These are phyloP conservation scores for Myripristis jacobus DNA, from an alignment of 2,797 vertebrate genomes.

Conservation along the genomic window DNA sequence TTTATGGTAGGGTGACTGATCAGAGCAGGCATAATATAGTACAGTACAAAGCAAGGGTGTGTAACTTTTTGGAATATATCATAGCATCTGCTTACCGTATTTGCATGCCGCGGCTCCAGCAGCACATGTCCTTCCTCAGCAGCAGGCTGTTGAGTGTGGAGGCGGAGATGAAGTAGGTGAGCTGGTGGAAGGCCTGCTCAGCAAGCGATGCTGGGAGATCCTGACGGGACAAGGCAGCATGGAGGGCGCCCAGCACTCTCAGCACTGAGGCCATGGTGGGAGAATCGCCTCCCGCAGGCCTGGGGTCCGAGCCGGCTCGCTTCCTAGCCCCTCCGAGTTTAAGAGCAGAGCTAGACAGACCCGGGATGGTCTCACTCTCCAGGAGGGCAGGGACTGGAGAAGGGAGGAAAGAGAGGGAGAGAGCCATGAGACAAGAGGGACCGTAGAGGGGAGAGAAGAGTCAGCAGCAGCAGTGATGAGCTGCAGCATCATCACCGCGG, in stretches of 20 bases:
- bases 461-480: neutral
- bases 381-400: constrained; percentile 82
- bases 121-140: constrained; percentile 85
- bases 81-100: constrained; percentile 77
- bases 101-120: constrained; percentile 85
- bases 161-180: constrained; percentile 80
- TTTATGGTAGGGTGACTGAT: too few species aligned
- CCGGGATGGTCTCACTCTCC: constrained; percentile 85
- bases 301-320: constrained; percentile 73
- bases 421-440: neutral
- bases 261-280: constrained; percentile 80
- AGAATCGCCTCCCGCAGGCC: constrained; percentile 32
- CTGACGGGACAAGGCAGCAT: constrained; percentile 67
- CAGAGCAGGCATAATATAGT: too few species aligned
- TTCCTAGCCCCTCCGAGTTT: constrained; percentile 64
- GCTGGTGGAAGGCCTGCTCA: constrained; percentile 83
- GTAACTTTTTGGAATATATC: too few species aligned
- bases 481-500: neutral
- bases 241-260: constrained; percentile 78
- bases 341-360: constrained; percentile 62
- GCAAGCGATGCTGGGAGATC: constrained; percentile 66
- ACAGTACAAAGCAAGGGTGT: too few species aligned
- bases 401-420: neutral
- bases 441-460: neutral
- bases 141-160: constrained; percentile 85